Evolutionary conservation across 2,888 invertebrate genomes (phyloP).

Genomic region (Tricholauxania praeusta): DNA sequence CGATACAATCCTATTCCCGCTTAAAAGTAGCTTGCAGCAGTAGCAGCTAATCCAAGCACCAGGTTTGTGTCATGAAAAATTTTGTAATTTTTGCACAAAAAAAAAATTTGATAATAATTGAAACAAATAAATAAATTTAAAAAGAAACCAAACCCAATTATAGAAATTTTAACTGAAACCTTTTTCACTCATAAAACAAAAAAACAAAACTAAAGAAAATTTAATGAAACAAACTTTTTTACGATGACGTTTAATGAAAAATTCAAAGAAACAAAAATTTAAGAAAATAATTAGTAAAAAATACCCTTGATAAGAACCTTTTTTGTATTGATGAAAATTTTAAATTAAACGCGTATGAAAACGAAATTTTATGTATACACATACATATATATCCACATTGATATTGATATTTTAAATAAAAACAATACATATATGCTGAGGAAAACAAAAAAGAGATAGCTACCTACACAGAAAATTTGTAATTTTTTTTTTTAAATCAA

Average conservation of each 20-base stretch:
- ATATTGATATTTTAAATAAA: conserved; percentile 20
- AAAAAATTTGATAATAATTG: conserved; percentile 25
- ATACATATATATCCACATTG: conserved; percentile 19
- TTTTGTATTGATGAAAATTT: conserved; percentile 36
- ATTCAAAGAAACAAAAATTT: conserved; percentile 22
- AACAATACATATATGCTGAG: too few relatives aligned
- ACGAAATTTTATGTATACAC: conserved; percentile 25
- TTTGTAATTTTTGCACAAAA: conserved; percentile 29
- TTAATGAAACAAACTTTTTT: conserved; percentile 25
- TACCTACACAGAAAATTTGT: too few relatives aligned
- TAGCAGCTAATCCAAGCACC: too few relatives aligned
- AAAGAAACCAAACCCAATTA: background rate
- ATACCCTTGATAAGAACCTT: conserved; percentile 11
- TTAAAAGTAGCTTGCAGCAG: too few relatives aligned
- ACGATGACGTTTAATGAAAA: conserved; percentile 41
- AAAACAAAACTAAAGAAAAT: background rate
- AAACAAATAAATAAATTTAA: background rate
- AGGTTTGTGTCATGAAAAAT: conserved; percentile 3
- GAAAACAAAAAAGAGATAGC: too few relatives aligned
- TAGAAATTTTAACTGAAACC: conserved; percentile 27
- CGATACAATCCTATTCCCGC: too few relatives aligned
- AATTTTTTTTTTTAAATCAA: too few relatives aligned
- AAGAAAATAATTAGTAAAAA: too few relatives aligned
- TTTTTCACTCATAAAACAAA: conserved; percentile 18
- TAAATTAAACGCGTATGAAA: conserved; percentile 19